Evolutionary conservation across 2,797 vertebrate species (phyloP).

Genomic region (Ibycter americanus): DNA sequence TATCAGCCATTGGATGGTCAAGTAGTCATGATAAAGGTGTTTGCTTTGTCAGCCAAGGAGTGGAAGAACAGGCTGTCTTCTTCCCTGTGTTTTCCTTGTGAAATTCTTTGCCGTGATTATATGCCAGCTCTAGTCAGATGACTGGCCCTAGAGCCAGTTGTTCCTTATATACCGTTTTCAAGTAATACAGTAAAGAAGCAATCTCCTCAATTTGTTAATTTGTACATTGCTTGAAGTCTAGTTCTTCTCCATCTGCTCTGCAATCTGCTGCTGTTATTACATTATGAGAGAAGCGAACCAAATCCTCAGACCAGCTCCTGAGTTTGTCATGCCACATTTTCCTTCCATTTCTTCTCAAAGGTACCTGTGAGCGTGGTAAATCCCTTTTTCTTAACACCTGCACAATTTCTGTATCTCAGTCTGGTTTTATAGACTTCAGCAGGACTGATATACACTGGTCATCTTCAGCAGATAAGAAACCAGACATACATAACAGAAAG

Average conservation of each 20-base stretch:
- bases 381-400: slow-evolving; percentile 2
- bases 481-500: neutral
- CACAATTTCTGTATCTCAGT: neutral
- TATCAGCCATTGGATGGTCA: neutral
- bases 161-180: slow-evolving; percentile 10
- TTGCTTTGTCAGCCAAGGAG: neutral
- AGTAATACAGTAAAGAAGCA: neutral
- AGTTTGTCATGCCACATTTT: slow-evolving; percentile 6
- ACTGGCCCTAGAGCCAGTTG: slow-evolving; percentile 5
- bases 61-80: neutral
- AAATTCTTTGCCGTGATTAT: neutral
- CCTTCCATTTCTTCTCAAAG: neutral
- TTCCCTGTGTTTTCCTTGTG: neutral
- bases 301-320: neutral
- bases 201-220: slow-evolving; percentile 33
- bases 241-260: slow-evolving; percentile 58
- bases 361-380: neutral
- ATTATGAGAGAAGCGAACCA: slow-evolving; percentile 7
- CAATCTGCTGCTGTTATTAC: slow-evolving; percentile 46
- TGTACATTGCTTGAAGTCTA: slow-evolving; percentile 41
- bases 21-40: neutral
- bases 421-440: neutral
- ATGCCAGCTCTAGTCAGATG: slow-evolving; percentile 29
- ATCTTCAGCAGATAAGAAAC: neutral
- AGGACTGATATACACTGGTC: neutral